These are phyloP conservation scores for Eutolmus rufibarbis DNA, from an alignment of 2,888 invertebrate genomes.

Conservation along the genomic window DNA sequence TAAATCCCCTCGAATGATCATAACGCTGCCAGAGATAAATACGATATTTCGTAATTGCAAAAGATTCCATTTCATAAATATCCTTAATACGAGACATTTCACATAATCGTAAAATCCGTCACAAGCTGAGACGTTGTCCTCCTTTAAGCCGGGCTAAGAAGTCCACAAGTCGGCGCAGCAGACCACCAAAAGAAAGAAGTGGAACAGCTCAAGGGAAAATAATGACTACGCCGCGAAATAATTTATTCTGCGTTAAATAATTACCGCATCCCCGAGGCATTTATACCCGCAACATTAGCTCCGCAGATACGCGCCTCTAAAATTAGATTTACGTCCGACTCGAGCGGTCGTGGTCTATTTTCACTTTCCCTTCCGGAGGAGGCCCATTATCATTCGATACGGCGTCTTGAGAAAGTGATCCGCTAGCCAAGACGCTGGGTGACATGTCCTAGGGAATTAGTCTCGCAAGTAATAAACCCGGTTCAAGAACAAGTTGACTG, in stretches of 20 bases:
- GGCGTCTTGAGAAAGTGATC: slow-evolving; percentile 17
- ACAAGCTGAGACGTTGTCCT: background rate
- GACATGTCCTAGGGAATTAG: slow-evolving; percentile 18
- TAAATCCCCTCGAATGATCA: background rate
- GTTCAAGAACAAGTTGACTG: slow-evolving; percentile 19
- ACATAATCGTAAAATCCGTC: background rate
- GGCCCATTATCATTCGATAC: slow-evolving; percentile 17
- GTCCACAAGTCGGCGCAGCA: background rate
- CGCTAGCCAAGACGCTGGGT: background rate
- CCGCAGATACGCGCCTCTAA: background rate
- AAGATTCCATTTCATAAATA: background rate
- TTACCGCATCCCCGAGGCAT: background rate
- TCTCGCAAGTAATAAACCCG: slow-evolving; percentile 11
- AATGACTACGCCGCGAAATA: background rate
- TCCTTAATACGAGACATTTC: background rate
- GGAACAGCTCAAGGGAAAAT: background rate
- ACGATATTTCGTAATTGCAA: background rate
- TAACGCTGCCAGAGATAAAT: background rate
- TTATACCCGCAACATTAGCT: background rate
- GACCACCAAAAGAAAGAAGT: background rate
- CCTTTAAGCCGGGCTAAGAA: background rate
- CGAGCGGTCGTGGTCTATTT: background rate
- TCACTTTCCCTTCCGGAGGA: slow-evolving; percentile 29
- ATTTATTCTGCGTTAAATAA: slow-evolving; percentile 18
- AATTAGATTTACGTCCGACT: slow-evolving; percentile 31